Base-by-base conservation (phyloP, 2,113 vertebrate species). In the Pseudopipra pipra region DNA sequence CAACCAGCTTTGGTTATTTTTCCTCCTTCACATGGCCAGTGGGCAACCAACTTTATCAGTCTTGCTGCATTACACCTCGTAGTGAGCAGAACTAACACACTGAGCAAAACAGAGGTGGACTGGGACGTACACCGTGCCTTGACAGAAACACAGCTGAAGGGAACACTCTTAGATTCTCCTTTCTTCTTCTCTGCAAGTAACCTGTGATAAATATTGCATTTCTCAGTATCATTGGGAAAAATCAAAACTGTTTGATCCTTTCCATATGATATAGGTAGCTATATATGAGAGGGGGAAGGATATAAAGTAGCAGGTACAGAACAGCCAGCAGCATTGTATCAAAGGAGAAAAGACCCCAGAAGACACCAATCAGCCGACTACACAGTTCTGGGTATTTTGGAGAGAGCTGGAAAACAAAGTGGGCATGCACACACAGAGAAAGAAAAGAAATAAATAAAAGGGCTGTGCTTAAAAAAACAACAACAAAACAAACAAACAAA, bases 151-250 rank as follows among this genome's bases (percentile, higher is more conserved):
- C 96, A 95, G 98, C 98, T 97, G 97, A 98, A 96, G 97, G 97
- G 97, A 96, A 96, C 94, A 93, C 56, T 96, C 97, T 96, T 93
- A 97, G 96, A 95, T 97, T 97, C 97, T 97, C 94, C 96, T 98
- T 97, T 97, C 97, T 98, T 98, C 97, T 98, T 97, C 96, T 94
- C 96, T 95, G 78, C 1, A 12, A 96, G 96, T 97, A 98, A 97
- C 96, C 97, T 98, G 97, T 98, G 97, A 98, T 98, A 98, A 98
- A 98, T 98, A 98, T 98, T 98, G 96, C 97, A 98, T 98, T 97
- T 96, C 97, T 97, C 89, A 71, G 91, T 97, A 97, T 97, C 97
- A 96, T 61, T 95, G 97, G 97, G 97, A 80, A 96, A 95, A 96
- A 93, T 91, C 79, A 90, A 94, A 96, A 96, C 95, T 96, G 97